A percentile compares a stretch with the other conserved stretches of the same genome.
phyloP scores from a whole-genome alignment of 1,140 invertebrate genomes.

The Drosophila ironensis region DNA sequence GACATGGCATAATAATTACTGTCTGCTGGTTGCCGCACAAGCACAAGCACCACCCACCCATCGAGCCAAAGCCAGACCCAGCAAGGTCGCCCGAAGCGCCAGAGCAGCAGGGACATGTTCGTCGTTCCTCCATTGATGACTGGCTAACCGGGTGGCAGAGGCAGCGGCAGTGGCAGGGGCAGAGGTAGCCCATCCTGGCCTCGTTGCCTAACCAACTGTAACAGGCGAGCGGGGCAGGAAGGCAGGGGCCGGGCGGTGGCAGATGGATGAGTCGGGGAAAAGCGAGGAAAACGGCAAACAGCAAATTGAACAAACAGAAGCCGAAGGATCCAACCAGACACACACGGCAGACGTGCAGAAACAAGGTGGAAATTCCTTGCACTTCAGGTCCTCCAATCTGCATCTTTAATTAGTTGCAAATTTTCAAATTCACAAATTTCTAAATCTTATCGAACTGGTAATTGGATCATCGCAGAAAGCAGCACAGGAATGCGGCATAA shows the following conservation, averaged over 20 bases:
- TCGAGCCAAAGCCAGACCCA: conserved; percentile 14
- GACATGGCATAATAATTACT: conserved; percentile 80
- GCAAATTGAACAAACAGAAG: conserved; percentile 53
- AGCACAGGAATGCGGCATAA: no score
- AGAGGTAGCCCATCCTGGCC: conserved; percentile 60
- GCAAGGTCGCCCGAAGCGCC: conserved; percentile 68
- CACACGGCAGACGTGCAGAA: not conserved
- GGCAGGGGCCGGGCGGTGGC: not conserved
- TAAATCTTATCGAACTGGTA: no score
- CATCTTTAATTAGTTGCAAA: no score
- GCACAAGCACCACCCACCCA: not conserved
- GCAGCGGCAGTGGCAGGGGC: no score
- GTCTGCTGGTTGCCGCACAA: conserved; percentile 47
- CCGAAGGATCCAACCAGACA: conserved; percentile 47
- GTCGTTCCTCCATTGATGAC: conserved; percentile 38
- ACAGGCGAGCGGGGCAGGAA: conserved; percentile 39
- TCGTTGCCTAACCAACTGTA: conserved; percentile 75
- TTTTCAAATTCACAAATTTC: no score
- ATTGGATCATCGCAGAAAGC: no score
- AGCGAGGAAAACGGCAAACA: not conserved
- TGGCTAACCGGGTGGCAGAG: no score
- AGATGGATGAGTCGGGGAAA: not conserved
- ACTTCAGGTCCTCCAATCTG: no score
- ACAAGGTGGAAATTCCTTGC: not conserved
- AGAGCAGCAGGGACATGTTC: conserved; percentile 48